A percentile compares a stretch with the other conserved stretches of the same genome.
phyloP scores from a whole-genome alignment of 1,140 invertebrate genomes.

The Drosophila lini region DNA sequence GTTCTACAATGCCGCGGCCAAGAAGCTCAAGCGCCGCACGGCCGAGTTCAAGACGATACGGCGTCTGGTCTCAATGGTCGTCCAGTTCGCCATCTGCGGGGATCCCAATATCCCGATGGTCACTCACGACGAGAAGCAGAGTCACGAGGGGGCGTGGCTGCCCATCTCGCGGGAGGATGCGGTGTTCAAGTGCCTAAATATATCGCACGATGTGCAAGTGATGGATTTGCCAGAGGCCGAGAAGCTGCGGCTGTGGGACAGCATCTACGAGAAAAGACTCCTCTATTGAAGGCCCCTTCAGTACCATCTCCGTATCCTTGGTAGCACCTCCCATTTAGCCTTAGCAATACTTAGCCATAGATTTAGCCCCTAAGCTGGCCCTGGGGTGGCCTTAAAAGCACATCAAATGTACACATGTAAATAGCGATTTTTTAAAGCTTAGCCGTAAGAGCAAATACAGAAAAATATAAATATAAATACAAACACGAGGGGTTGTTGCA shows the following conservation, averaged over 20 bases:
- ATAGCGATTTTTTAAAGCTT: conserved; percentile 60
- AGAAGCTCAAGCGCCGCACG: conserved; percentile 79
- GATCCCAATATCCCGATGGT: conserved; percentile 68
- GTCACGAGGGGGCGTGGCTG: conserved; percentile 42
- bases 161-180: conserved; percentile 61
- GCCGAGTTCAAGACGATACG: conserved; percentile 83
- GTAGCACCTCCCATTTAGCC: conserved; percentile 20
- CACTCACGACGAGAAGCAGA: conserved; percentile 45
- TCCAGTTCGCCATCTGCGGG: conserved; percentile 84
- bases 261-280: conserved; percentile 69
- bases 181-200: conserved; percentile 84
- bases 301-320: neutral
- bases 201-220: conserved; percentile 83
- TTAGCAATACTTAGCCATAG: conserved; percentile 23
- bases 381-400: conserved; percentile 64
- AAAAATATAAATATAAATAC: conserved; percentile 17
- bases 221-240: conserved; percentile 85
- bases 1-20: conserved; percentile 85
- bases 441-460: conserved; percentile 45
- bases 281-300: conserved; percentile 46
- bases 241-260: conserved; percentile 85
- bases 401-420: conserved; percentile 68
- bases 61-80: conserved; percentile 82
- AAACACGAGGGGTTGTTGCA: conserved; percentile 4
- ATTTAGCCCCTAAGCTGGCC: conserved; percentile 56